Evolutionary conservation across 2,888 invertebrate genomes (phyloP).

Genomic region (Pterostichus niger): DNA sequence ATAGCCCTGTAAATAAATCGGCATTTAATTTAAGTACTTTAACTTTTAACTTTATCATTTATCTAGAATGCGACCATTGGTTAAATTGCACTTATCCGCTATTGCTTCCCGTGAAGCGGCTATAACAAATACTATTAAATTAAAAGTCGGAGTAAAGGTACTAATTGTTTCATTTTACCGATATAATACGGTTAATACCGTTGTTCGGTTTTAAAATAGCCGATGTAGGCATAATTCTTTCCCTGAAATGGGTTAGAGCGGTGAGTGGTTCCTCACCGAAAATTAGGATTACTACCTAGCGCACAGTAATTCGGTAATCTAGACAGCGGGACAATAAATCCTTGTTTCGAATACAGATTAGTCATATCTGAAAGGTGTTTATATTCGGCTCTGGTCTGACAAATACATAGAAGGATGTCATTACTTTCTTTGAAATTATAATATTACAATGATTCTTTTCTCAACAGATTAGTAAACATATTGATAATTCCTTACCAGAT

Average conservation of each 20-base stretch:
- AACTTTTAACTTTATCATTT: conserved; percentile 29
- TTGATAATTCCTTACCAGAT: too few species aligned
- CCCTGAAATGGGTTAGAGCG: neutral
- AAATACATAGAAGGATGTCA: neutral
- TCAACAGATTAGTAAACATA: too few species aligned
- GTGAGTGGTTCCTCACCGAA: neutral
- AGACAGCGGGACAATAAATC: neutral
- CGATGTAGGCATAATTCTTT: conserved; percentile 12
- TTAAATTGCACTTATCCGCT: conserved; percentile 45
- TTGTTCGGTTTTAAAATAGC: conserved; percentile 24
- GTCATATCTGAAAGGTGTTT: conserved; percentile 18
- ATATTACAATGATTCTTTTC: neutral
- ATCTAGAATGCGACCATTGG: conserved; percentile 12
- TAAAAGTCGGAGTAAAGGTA: conserved; percentile 27
- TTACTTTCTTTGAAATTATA: conserved; percentile 4
- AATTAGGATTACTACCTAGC: conserved; percentile 16
- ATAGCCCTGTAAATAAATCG: neutral
- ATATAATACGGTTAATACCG: conserved; percentile 33
- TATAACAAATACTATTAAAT: conserved; percentile 48
- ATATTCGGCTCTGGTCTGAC: neutral
- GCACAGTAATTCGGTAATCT: neutral
- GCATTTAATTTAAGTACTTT: conserved; percentile 41
- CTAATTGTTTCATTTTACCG: conserved; percentile 54
- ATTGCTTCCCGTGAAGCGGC: conserved; percentile 44
- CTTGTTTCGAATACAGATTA: conserved; percentile 14